Percentiles rank a stretch among this genome's conserved stretches.
phyloP scores from a whole-genome alignment of 92 coral and sea anemone genomes.

The Diadumene lineata region DNA sequence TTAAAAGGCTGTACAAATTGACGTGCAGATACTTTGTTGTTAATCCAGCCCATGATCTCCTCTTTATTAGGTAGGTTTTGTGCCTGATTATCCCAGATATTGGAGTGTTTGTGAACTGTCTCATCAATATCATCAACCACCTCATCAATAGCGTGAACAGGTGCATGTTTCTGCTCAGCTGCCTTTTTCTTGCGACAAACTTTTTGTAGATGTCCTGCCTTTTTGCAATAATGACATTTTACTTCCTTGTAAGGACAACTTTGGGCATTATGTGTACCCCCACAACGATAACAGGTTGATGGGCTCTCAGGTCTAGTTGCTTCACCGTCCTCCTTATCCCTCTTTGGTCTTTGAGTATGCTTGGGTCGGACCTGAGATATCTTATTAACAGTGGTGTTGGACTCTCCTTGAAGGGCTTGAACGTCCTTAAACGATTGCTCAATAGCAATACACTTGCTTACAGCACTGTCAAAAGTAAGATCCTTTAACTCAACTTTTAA shows the following conservation, averaged over 20 bases:
- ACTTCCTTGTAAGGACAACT: constrained; percentile 12
- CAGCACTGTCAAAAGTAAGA: constrained; percentile 53
- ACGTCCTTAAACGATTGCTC: constrained; percentile 50
- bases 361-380: constrained; percentile 28
- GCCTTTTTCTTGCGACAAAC: constrained; percentile 4
- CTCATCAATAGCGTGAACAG: constrained; percentile 10
- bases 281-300: constrained; percentile 7
- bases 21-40: constrained; percentile 1
- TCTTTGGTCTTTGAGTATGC: constrained; percentile 14
- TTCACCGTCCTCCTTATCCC: constrained; percentile 2
- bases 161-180: not conserved
- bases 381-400: constrained; percentile 4
- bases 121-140: not conserved
- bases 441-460: constrained; percentile 43
- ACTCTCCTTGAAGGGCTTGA: constrained; percentile 38
- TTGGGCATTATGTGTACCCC: not conserved
- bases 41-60: constrained; percentile 34
- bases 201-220: constrained; percentile 34
- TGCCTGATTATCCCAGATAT: constrained; percentile 11
- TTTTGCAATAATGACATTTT: constrained; percentile 29
- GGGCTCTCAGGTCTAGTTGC: not conserved
- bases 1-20: constrained; percentile 24
- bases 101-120: constrained; percentile 12
- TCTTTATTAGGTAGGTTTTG: not conserved
- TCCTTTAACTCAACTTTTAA: constrained; percentile 52